These are phyloP conservation scores for Nannoperca obscura DNA, from an alignment of 2,797 vertebrate genomes.

Conservation along the genomic window DNA sequence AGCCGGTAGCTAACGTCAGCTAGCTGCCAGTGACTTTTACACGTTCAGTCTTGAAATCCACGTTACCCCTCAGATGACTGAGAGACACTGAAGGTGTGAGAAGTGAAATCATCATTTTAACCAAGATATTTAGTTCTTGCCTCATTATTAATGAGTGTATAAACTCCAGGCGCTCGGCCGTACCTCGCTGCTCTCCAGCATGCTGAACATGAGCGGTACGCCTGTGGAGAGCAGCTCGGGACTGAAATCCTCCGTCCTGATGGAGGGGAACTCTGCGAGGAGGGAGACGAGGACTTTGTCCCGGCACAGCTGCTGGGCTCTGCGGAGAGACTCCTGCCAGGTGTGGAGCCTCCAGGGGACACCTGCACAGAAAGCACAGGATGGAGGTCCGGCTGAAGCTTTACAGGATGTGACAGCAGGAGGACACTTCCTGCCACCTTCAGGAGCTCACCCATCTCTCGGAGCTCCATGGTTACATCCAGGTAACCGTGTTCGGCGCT, in stretches of 20 bases:
- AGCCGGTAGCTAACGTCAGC: too few relatives aligned
- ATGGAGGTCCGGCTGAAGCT: not conserved
- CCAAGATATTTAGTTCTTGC: too few relatives aligned
- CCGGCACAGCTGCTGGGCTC: constrained; percentile 89
- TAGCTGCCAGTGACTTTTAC: too few relatives aligned
- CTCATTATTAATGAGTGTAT: too few relatives aligned
- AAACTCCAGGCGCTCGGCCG: not conserved
- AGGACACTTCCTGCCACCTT: not conserved
- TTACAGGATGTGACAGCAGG: not conserved
- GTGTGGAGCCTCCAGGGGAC: constrained; percentile 94
- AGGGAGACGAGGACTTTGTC: constrained; percentile 87
- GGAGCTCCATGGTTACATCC: constrained; percentile 95
- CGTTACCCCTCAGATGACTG: not conserved
- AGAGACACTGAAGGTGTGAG: not conserved
- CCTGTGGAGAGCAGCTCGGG: constrained; percentile 89
- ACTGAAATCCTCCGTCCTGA: constrained; percentile 90
- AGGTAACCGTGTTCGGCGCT: constrained; percentile 95
- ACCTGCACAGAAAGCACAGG: constrained; percentile 77
- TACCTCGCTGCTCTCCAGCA: constrained; percentile 92
- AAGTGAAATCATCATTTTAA: too few relatives aligned
- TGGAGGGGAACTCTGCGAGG: constrained; percentile 89
- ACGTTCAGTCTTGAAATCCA: too few relatives aligned
- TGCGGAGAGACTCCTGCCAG: constrained; percentile 91
- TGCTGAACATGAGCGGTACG: constrained; percentile 90
- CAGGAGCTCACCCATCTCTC: constrained; percentile 87